phyloP scores from a whole-genome alignment of 2,113 vertebrate genomes.

The Podarcis muralis region DNA sequence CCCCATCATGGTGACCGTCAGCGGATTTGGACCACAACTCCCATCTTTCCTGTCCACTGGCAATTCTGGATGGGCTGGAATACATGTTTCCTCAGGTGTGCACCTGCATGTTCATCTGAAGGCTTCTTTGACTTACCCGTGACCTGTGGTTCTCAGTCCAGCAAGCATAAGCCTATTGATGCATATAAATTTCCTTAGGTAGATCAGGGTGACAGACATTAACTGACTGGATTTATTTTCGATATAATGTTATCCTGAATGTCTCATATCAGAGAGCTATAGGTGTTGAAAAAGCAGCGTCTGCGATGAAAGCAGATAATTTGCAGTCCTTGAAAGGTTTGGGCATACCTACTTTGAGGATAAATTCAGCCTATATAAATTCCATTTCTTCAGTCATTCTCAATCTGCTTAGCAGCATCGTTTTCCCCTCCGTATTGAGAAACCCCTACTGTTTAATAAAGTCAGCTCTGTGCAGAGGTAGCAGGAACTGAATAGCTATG shows the following conservation, averaged over 20 bases:
- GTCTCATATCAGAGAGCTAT: neutral
- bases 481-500: neutral
- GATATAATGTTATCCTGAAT: neutral
- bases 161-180: neutral
- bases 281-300: neutral
- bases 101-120: too few species aligned
- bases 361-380: conserved; percentile 10
- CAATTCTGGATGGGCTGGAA: too few species aligned
- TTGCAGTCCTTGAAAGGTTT: conserved; percentile 3
- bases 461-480: rapidly evolving
- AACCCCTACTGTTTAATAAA: conserved; percentile 14
- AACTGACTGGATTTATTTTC: neutral
- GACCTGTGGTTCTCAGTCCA: neutral
- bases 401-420: neutral
- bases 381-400: neutral
- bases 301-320: neutral
- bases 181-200: neutral
- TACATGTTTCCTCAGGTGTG: neutral
- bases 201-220: neutral
- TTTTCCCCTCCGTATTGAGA: neutral
- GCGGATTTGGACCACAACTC: too few species aligned
- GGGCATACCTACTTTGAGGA: neutral
- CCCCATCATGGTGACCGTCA: too few species aligned
- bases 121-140: neutral
- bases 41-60: too few species aligned